phyloP scores from a whole-genome alignment of 2,888 invertebrate genomes.

The Charanyca ferruginea region DNA sequence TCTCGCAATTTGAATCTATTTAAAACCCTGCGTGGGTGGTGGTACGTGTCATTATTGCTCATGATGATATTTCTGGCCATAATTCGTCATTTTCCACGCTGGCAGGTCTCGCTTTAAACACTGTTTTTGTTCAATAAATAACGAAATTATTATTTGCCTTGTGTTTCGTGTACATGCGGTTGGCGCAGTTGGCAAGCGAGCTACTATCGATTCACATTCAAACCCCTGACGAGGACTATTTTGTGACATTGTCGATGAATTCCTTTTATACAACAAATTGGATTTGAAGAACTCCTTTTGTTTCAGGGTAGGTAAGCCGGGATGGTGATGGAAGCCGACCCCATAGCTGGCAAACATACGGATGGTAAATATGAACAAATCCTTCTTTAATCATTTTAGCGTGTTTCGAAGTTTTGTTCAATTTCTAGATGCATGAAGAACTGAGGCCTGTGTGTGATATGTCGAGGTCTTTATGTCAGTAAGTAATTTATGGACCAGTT shows the following conservation, averaged over 20 bases:
- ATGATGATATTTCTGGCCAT: conserved; percentile 72
- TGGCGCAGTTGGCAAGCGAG: conserved; percentile 65
- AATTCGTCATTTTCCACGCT: conserved; percentile 78
- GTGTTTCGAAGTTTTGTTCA: conserved; percentile 19
- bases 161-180: conserved; percentile 49
- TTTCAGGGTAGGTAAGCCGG: conserved; percentile 78
- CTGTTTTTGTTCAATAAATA: conserved; percentile 62
- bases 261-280: conserved; percentile 4
- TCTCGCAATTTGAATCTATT: conserved; percentile 71
- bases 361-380: conserved; percentile 78
- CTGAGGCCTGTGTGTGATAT: conserved; percentile 27
- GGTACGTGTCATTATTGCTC: conserved; percentile 75
- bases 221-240: conserved; percentile 23
- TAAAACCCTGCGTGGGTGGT: conserved; percentile 76
- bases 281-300: conserved; percentile 55
- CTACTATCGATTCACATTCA: conserved; percentile 41
- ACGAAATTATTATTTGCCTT: conserved; percentile 59
- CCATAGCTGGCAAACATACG: conserved; percentile 82
- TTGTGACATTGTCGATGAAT: conserved; percentile 4
- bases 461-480: conserved; percentile 8
- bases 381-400: conserved; percentile 7
- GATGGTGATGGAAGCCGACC: conserved; percentile 89
- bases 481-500: conserved; percentile 33
- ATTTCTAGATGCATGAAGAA: conserved; percentile 15
- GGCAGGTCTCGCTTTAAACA: conserved; percentile 74